Conservation (phyloP, 2,113 vertebrate genomes). For the Halichoerus grypus region DNA sequence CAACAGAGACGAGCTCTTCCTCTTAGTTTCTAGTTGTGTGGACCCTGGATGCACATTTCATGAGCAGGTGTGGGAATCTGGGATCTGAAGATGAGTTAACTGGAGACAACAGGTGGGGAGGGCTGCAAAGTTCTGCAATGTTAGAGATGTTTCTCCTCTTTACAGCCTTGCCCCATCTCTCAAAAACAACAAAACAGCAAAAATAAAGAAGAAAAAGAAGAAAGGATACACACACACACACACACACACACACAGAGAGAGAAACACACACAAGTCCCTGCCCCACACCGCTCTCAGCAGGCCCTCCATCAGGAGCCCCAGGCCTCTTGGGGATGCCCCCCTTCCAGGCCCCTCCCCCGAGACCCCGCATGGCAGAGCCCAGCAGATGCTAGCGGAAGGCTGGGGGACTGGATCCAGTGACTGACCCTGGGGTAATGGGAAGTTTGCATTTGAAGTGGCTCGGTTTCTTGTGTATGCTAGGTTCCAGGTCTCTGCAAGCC, state of each 20-base stretch:
- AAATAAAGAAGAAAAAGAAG: background rate
- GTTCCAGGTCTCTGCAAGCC: background rate
- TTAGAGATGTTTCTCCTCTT: background rate
- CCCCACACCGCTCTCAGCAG: fast-evolving
- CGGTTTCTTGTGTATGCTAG: background rate
- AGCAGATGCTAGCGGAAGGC: background rate
- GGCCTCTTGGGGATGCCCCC: background rate
- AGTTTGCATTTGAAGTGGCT: background rate
- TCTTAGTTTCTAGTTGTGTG: background rate
- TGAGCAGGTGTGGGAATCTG: no score
- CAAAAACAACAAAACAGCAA: background rate
- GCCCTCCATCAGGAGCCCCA: background rate
- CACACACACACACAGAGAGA: no score
- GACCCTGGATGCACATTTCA: background rate
- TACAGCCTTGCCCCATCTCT: background rate
- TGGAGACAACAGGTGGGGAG: background rate
- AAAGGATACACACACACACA: no score
- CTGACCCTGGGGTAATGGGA: background rate
- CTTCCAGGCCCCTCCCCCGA: background rate
- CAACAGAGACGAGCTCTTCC: background rate
- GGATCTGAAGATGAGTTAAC: background rate
- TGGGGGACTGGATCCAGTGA: no score
- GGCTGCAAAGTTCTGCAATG: fast-evolving
- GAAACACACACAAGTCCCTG: no score
- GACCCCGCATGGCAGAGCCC: background rate